Percentiles rank a stretch among this genome's conserved stretches.
Conservation (phyloP, 2,113 vertebrate genomes). For the Nothocercus julius region DNA sequence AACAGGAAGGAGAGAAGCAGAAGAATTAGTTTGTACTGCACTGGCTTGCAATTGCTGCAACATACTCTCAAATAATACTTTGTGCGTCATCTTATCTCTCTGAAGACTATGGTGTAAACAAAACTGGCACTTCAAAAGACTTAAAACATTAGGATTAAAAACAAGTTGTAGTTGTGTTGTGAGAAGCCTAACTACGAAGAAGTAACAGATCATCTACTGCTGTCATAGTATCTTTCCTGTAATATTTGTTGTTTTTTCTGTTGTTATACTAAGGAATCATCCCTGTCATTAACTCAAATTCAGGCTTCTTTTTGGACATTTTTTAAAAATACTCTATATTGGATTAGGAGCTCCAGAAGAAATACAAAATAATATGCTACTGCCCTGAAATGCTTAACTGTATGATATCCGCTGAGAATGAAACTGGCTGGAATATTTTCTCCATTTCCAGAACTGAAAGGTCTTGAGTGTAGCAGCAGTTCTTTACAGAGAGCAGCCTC, state of each 20-base stretch:
- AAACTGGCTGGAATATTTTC: constrained; percentile 13
- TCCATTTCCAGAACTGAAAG: neutral
- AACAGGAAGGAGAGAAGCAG: neutral
- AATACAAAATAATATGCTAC: neutral
- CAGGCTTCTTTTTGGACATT: neutral
- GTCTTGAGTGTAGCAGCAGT: neutral
- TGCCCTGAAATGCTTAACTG: neutral
- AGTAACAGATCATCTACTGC: neutral
- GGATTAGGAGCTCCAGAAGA: neutral
- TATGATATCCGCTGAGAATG: neutral
- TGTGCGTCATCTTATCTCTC: fast-evolving
- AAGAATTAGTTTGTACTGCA: neutral
- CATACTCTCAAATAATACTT: neutral
- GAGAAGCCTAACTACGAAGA: neutral
- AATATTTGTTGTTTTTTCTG: neutral
- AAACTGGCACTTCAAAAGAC: neutral
- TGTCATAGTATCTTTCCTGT: neutral
- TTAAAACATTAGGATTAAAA: neutral
- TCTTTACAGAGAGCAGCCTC: neutral
- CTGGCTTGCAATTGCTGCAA: neutral
- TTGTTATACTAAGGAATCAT: neutral
- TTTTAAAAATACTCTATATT: neutral
- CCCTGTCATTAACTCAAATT: too few species aligned
- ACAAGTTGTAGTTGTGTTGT: neutral
- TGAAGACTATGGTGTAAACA: neutral